Conservation (phyloP, 2,113 vertebrate species). For the Chauna torquata region DNA sequence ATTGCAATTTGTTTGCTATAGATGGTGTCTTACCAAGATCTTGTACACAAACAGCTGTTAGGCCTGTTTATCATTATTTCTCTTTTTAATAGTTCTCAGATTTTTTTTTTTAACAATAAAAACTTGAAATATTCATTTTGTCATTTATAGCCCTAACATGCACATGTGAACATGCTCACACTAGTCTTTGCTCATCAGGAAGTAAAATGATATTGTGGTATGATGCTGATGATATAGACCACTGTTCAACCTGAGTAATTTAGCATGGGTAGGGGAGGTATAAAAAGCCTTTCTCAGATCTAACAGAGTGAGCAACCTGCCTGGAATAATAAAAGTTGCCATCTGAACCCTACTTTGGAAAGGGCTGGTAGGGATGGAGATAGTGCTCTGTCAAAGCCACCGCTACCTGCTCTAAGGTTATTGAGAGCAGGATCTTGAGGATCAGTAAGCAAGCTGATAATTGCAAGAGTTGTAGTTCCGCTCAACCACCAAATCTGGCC, state of each 20-base stretch:
- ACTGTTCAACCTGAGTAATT: not conserved
- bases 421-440: no score
- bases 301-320: not conserved
- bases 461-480: not conserved
- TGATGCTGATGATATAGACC: not conserved
- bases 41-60: not conserved
- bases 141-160: not conserved
- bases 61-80: not conserved
- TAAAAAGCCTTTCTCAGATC: not conserved
- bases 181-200: not conserved
- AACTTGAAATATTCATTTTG: not conserved
- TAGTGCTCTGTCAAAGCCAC: rapidly evolving
- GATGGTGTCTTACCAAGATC: not conserved
- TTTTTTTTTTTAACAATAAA: not conserved
- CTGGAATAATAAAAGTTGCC: not conserved
- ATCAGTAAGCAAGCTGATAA: rapidly evolving
- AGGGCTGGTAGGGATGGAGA: not conserved
- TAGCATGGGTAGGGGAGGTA: not conserved
- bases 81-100: not conserved
- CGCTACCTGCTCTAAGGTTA: rapidly evolving
- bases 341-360: not conserved
- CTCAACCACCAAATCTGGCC: rapidly evolving
- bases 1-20: not conserved
- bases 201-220: not conserved
- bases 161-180: not conserved